Evolutionary conservation across 2,888 invertebrate species (phyloP).

Genomic region (Ceratothoa steindachneri): DNA sequence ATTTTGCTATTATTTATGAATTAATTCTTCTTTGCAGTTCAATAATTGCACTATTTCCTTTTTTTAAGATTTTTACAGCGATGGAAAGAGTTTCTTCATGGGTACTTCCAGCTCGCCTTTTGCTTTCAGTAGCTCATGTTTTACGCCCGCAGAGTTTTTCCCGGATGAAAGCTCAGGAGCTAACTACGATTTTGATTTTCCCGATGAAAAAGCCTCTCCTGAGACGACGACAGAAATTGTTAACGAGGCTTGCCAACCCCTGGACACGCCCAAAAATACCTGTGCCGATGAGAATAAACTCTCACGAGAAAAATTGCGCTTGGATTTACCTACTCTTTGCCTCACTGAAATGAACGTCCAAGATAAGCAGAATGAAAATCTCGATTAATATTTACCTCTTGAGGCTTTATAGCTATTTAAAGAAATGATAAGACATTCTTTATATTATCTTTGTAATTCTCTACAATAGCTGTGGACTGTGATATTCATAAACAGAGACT

Average conservation of each 20-base stretch:
- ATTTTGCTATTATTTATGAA: too few relatives aligned
- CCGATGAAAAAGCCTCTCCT: neutral
- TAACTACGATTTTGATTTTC: neutral
- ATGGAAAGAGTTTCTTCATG: constrained; percentile 68
- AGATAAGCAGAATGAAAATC: neutral
- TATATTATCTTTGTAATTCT: too few relatives aligned
- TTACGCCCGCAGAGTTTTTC: constrained; percentile 43
- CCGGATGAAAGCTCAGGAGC: neutral
- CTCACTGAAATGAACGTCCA: neutral
- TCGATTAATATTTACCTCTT: too few relatives aligned
- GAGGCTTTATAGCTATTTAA: too few relatives aligned
- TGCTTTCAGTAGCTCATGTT: constrained; percentile 34
- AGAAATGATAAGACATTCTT: too few relatives aligned
- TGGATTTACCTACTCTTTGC: neutral
- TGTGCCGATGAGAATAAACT: neutral
- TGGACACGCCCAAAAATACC: neutral
- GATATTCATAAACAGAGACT: too few relatives aligned
- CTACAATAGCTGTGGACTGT: too few relatives aligned
- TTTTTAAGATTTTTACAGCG: constrained; percentile 39
- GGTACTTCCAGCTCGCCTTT: constrained; percentile 33
- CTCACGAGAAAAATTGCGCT: neutral
- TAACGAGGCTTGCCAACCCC: neutral
- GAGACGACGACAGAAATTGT: neutral
- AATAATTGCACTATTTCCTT: too few relatives aligned
- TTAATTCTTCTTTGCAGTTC: too few relatives aligned